Evolutionary conservation across 2,113 vertebrate genomes (phyloP).

Genomic region (Ondatra zibethicus): DNA sequence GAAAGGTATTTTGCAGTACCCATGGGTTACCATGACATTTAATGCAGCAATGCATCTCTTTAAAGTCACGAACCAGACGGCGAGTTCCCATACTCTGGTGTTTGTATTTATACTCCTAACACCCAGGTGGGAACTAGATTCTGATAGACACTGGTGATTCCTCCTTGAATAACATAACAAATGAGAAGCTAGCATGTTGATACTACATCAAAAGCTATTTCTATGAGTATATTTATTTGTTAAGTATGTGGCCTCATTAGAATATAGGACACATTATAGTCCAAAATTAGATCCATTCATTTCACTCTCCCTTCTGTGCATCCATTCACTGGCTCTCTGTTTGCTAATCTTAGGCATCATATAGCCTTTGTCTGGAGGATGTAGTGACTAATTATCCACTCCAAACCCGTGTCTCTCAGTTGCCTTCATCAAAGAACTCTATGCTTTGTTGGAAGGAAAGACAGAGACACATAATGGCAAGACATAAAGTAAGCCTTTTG

Average conservation of each 20-base stretch:
- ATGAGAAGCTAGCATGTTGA: background rate
- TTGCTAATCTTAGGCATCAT: background rate
- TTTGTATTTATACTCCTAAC: background rate
- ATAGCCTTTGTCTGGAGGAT: background rate
- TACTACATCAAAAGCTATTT: background rate
- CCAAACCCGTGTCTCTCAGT: fast-evolving
- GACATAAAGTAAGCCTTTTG: background rate
- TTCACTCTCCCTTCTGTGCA: background rate
- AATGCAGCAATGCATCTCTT: background rate
- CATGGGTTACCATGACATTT: background rate
- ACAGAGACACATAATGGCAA: background rate
- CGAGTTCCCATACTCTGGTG: too few species aligned
- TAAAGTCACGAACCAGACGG: background rate
- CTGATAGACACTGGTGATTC: background rate
- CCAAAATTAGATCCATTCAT: background rate
- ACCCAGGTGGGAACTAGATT: background rate
- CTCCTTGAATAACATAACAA: background rate
- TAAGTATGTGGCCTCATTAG: background rate
- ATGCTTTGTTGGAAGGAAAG: background rate
- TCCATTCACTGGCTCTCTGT: background rate
- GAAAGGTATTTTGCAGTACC: background rate
- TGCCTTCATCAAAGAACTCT: background rate
- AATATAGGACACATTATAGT: background rate
- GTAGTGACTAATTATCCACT: background rate
- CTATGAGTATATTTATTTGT: background rate